Conservation (phyloP, 1,140 invertebrate genomes). For the Linepithema humile region DNA sequence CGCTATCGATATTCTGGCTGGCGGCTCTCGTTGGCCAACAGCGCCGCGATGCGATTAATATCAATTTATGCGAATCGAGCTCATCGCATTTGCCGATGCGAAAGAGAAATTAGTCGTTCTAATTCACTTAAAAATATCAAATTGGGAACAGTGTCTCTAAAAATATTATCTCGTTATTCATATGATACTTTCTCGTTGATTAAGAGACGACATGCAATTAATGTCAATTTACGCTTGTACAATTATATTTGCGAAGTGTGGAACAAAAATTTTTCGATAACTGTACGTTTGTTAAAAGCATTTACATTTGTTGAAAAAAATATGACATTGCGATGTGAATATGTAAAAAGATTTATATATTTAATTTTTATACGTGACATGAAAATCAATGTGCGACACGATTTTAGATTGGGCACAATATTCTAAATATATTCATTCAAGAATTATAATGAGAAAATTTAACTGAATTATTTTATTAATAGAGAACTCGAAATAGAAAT, state of each 20-base stretch:
- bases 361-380: background rate
- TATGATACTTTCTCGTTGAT: background rate
- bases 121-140: background rate
- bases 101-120: background rate
- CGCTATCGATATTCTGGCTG: slow-evolving; percentile 24
- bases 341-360: background rate
- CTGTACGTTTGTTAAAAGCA: background rate
- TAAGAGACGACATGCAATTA: background rate
- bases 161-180: background rate
- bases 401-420: background rate
- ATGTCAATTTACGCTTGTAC: background rate
- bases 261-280: background rate
- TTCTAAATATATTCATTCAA: background rate
- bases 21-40: background rate
- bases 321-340: too few species aligned
- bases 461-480: background rate
- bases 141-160: background rate
- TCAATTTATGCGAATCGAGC: slow-evolving; percentile 29
- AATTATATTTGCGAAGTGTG: background rate
- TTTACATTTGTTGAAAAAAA: background rate
- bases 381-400: background rate
- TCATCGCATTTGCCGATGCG: background rate
- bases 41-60: slow-evolving; percentile 33
- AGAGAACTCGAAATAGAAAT: background rate
- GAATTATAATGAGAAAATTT: background rate